Percentiles rank a stretch among this genome's conserved stretches.
Evolutionary conservation across 2,888 invertebrate species (phyloP).

Genomic region (Zaprionus lineosus): DNA sequence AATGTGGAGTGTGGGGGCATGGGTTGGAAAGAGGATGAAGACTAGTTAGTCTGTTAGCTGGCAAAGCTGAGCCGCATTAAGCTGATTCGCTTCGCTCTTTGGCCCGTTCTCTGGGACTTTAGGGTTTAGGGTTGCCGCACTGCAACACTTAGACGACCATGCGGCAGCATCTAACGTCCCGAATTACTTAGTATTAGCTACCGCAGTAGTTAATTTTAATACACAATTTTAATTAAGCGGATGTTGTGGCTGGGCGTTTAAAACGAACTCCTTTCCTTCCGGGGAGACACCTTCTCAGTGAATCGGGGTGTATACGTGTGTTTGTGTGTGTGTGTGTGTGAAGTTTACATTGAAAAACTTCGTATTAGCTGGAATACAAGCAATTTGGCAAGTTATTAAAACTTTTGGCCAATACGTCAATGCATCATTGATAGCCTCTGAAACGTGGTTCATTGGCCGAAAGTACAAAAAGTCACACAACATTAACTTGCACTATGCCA

Average conservation of each 20-base stretch:
- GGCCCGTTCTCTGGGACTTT: neutral
- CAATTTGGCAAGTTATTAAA: conserved; percentile 71
- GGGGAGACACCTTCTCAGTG: no score
- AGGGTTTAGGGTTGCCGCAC: conserved; percentile 33
- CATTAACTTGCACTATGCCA: conserved; percentile 77
- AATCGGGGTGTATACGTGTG: no score
- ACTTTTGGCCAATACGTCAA: conserved; percentile 57
- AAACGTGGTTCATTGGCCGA: conserved; percentile 66
- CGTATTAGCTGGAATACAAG: conserved; percentile 25
- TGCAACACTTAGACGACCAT: conserved; percentile 28
- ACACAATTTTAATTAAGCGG: conserved; percentile 66
- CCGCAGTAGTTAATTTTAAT: conserved; percentile 67
- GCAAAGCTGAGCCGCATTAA: conserved; percentile 63
- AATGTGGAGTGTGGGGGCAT: neutral
- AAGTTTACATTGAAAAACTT: conserved; percentile 26
- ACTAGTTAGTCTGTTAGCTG: conserved; percentile 35
- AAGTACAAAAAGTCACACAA: conserved; percentile 75
- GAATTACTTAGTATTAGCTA: conserved; percentile 52
- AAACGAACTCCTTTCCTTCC: no score
- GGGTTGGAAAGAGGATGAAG: neutral
- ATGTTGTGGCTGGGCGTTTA: conserved; percentile 17
- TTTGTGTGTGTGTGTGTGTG: no score
- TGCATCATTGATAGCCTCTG: conserved; percentile 41
- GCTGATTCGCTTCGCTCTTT: conserved; percentile 56
- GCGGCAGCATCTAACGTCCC: conserved; percentile 32